Conservation (phyloP, 2,797 vertebrate genomes). For the Moxostoma hubbsi region DNA sequence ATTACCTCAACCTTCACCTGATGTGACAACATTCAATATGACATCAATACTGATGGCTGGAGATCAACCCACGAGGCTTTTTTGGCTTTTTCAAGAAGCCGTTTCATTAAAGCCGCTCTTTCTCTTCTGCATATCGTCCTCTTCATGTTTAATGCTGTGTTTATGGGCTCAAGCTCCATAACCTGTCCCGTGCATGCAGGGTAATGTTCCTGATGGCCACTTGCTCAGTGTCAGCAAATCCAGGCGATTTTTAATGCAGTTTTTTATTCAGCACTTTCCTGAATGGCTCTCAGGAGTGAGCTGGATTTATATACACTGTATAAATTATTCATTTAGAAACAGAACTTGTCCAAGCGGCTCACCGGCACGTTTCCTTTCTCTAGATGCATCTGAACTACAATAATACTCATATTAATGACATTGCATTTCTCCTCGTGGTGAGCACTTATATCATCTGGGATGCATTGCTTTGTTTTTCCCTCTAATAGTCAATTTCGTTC, state of each 20-base stretch:
- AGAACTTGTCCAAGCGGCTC: conserved; percentile 26
- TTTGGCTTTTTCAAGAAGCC: background rate
- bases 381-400: background rate
- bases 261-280: conserved; percentile 58
- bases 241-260: conserved; percentile 57
- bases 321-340: conserved; percentile 63
- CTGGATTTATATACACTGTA: conserved; percentile 49
- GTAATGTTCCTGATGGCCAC: conserved; percentile 45
- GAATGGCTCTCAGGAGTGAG: conserved; percentile 60
- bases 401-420: background rate
- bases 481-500: background rate
- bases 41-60: too few relatives aligned
- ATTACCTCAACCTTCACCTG: conserved; percentile 31
- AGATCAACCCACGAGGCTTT: too few relatives aligned
- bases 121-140: conserved; percentile 36
- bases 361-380: conserved; percentile 4
- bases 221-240: conserved; percentile 55
- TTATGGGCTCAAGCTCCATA: conserved; percentile 35
- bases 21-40: background rate
- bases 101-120: conserved; percentile 23
- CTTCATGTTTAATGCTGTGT: too few relatives aligned
- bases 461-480: background rate
- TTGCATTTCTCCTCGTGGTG: background rate
- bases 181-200: conserved; percentile 34
- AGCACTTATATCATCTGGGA: background rate